Evolutionary conservation across 2,888 invertebrate species (phyloP), one percentile per base, ranked within the genome.

Genomic region (Merodon equestris): DNA sequence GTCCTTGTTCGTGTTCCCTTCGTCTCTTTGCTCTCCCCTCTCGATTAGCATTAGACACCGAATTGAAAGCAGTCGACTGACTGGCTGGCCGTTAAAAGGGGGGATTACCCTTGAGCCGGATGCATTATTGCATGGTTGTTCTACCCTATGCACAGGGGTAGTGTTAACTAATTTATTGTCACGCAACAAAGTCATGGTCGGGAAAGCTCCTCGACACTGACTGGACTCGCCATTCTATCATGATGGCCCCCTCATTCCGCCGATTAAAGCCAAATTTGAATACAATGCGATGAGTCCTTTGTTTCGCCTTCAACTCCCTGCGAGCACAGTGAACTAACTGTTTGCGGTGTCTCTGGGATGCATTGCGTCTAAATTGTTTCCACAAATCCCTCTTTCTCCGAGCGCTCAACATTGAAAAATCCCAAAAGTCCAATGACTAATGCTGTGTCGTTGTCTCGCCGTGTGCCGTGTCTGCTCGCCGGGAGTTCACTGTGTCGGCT

Each of bases 391-490:
- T 40, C 47, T 73, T 73, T 67, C 57, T 13, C 18, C 50, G 34
- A 58, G 53, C 60, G 64, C 63, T 79, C 64, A 74, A 70, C 79
- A 79, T 70, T 79, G 68, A 74, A 74, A 74, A 68, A 74, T 74
- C 79, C 79, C 79, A 58, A 79, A 74, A 74, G 79, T 74, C 79
- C 79, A 74, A 70, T 79, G 79, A 79, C 79, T 79, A 79, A 79
- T 79, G 79, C 64, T 70, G 53, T 68, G 68, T 38, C 48, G 38
- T 40, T 27, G 38, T 27, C 27, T 27, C 27, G 27, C 7, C 27
- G 27, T 4, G 27, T 27, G 7, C 27, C 27, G 27, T 27, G 3
- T 27, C 27, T 27, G 27, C 27, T 7, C 27, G 27, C 27, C 27
- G 2, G 27, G 27, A 27, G 27, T 27, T 27, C 7, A 27, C 27